Base-by-base conservation (phyloP, 1,140 invertebrate species). In the Ceratina japonica region DNA sequence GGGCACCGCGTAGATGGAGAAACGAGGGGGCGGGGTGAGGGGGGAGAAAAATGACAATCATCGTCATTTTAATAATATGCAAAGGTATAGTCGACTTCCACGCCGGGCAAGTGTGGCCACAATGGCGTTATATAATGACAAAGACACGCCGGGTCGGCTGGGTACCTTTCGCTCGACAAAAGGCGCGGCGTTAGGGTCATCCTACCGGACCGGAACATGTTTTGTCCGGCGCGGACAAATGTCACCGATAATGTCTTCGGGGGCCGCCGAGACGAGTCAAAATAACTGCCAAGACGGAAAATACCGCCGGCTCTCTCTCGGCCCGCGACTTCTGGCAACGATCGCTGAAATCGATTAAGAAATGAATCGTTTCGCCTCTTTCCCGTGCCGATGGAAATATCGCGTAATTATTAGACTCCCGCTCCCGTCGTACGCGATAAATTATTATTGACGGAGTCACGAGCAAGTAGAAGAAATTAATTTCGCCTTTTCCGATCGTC, bases 91-190 rank as follows among this genome's bases (percentile, higher is more conserved):
- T 88, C 90, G 84, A 91, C 88, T 91, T 92, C 88, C 87, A 90
- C 87, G 89, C 73, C 88, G 88, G 89, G 89, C 90, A 93, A 93
- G 91, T 93, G 91, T 91, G 91, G 90, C 87, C 88, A 93, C 92
- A 93, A 92, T 93, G 86, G 92, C 90, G 90, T 93, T 93, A 93
- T 92, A 92, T 93, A 93, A 93, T 92, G 91, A 93, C 92, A 92
- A 92, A 92, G 91, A 92, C 88, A 89, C 87, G 86, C 80, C 88
- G 90, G 86, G 87, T 87, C 86, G 88, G 87, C 87, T 85, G 87
- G 87, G 80, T 91, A 87, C 90, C 91, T 92, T 92, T 92, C 89
- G 90, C 89, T 91, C 89, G 90, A 92, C 91, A 92, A 93, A 92
- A 92, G 92, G 92, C 87, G 92, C 91, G 92, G 90, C 91, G 82